Base-by-base conservation (phyloP, 2,113 vertebrate genomes). In the Saccopteryx bilineata region DNA sequence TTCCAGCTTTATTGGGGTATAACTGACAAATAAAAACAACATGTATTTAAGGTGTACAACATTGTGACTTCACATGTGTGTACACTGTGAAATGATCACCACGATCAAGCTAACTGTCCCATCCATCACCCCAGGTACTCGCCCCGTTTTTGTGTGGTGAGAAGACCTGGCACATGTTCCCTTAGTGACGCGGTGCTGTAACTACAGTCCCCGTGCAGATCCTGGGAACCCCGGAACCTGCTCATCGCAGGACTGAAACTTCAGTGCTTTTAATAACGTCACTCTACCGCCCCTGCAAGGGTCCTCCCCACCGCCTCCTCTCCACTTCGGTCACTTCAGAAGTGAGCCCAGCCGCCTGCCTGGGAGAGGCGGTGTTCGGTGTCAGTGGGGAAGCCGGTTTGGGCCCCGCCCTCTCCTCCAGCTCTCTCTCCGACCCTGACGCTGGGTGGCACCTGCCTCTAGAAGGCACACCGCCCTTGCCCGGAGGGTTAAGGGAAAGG, bases 231-330 rank as follows among this genome's bases (percentile, higher is more conserved):
- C 60, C 48, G 33, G 24, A 66, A n/a, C 24, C 19, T 18, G 2
- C 11, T 54, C 31, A 17, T 54, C 72, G 52, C 52, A 1, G 52
- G 65, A 52, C 60, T 28, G 48, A 54, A 76, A 78, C 13, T 9
- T 52, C 10, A 0, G 11, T 63, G 56, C 72, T 48, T 89, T n/a
- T 46, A 21, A 33, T 18, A 28, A 28, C 21, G 17, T 28, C 33
- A 56, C 23, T 15, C 19, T 15, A 3, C 7, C 2, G 0, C 21
- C 24, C 9, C 50, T 66, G 58, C 1, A 1, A 26, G n/a, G 13
- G 6, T 26, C 69, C 28, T 24, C 23, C 7, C 46, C 12, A 26
- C 56, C n/a, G 28, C 28, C 71, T 46, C 14, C 31, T 58, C 24
- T 33, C 15, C n/a, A 9, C 23, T 54, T 58, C 69, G 8, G 2